phyloP scores from a whole-genome alignment of 2,797 vertebrate genomes.

The Euthynnus affinis region DNA sequence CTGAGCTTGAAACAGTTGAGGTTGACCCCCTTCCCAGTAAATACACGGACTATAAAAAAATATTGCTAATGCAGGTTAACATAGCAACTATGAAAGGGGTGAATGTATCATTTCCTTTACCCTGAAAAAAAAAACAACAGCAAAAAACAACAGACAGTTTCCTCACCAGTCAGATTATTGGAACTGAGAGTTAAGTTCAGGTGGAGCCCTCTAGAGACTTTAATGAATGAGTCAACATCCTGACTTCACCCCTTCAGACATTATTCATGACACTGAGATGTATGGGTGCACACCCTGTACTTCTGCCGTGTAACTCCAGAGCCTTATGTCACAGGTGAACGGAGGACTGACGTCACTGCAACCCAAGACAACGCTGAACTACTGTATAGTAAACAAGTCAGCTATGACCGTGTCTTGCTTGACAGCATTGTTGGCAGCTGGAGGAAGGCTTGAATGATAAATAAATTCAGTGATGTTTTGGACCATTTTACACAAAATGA shows the following conservation, averaged over 20 bases:
- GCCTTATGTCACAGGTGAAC: conserved; percentile 53
- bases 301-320: conserved; percentile 68
- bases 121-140: neutral
- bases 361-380: conserved; percentile 39
- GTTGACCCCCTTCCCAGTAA: neutral
- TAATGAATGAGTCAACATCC: conserved; percentile 21
- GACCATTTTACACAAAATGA: conserved; percentile 10
- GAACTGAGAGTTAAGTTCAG: neutral
- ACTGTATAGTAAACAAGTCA: conserved; percentile 23
- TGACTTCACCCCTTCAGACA: conserved; percentile 59
- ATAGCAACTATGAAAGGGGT: neutral
- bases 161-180: neutral
- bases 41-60: neutral
- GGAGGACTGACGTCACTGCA: conserved; percentile 51
- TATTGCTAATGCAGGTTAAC: neutral
- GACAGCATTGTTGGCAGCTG: neutral
- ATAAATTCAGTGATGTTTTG: neutral
- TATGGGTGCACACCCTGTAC: conserved; percentile 43
- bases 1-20: neutral
- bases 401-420: neutral
- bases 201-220: conserved; percentile 23
- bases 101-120: neutral
- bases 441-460: neutral
- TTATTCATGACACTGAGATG: conserved; percentile 67
- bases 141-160: neutral